Evolutionary conservation across 2,888 invertebrate genomes (phyloP), one percentile per base, ranked within the genome.

Genomic region (Zele albiditarsus): DNA sequence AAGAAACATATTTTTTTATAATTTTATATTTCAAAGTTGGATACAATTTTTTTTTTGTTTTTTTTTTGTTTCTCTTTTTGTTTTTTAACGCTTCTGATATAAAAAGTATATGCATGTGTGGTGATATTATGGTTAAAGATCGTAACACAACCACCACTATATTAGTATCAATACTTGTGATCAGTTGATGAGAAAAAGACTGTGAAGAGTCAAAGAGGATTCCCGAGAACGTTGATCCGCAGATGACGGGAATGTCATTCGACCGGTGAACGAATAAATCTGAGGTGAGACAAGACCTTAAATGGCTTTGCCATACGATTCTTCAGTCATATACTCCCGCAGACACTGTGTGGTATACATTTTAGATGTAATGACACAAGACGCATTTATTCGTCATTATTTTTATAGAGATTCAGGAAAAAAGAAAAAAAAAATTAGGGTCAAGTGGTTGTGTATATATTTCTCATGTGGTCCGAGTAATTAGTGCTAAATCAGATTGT

Each of bases 181-280:
- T 75, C 65, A 74, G 73, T 65, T 6, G 38, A 58, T 53, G 58
- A n/a, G 62, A 69, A 76, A 68, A 46, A 62, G 33, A 67, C 62
- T 63, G 69, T 71, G 72, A 71, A 60, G 70, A 75, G 75, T 53
- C 4, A 75, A 67, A 78, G 75, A 78, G 77, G 79, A 80, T 81
- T 82, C 82, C 81, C 81, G 83, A 82, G 84, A 83, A 82, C 82
- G 81, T 82, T 82, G 83, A 84, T 84, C 82, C 82, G 79, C 83
- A n/a, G 83, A 84, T 85, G 85, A 84, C 83, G 84, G 82, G 82
- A 82, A 85, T 85, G 83, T 83, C 82, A 80, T 80, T 80, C 82
- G 80, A 80, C 80, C 82, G 79, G 81, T 81, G 78, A 81, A 80
- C 78, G 78, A 79, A 79, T 79, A 81, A 78, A 78, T 81, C 80